phyloP scores from a whole-genome alignment of 2,797 vertebrate genomes.

The Chrysolophus pictus region DNA sequence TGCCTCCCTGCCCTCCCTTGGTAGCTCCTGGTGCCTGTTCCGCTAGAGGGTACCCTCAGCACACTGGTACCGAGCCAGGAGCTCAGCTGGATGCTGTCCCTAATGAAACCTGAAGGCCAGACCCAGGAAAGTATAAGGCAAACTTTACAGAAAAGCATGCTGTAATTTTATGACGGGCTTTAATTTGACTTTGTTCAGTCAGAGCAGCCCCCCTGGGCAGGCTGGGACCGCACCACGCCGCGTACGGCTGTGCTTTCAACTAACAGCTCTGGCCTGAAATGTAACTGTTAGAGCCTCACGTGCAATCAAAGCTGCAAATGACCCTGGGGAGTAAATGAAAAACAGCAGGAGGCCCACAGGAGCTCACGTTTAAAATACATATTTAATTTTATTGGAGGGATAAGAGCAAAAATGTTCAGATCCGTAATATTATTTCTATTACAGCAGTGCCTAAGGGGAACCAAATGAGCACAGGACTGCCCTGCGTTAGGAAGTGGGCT shows the following conservation, averaged over 20 bases:
- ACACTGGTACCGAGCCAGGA: conserved; percentile 15
- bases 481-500: background rate
- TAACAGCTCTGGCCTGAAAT: background rate
- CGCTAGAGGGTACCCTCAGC: conserved; percentile 70
- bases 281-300: conserved; percentile 7
- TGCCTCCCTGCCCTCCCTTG: background rate
- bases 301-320: conserved; percentile 1
- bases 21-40: background rate
- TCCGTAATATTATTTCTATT: background rate
- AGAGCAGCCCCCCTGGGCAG: conserved; percentile 51
- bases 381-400: background rate
- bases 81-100: conserved; percentile 31
- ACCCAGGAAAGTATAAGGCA: conserved; percentile 36
- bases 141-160: conserved; percentile 75
- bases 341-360: accelerated
- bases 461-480: background rate
- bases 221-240: background rate
- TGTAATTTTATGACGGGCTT: conserved; percentile 81
- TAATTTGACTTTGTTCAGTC: conserved; percentile 78
- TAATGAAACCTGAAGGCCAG: conserved; percentile 70
- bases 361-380: background rate
- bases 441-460: background rate
- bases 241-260: background rate
- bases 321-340: background rate
- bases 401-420: background rate